Conservation (phyloP, 2,797 vertebrate genomes). For the Neostethus bicornis region DNA sequence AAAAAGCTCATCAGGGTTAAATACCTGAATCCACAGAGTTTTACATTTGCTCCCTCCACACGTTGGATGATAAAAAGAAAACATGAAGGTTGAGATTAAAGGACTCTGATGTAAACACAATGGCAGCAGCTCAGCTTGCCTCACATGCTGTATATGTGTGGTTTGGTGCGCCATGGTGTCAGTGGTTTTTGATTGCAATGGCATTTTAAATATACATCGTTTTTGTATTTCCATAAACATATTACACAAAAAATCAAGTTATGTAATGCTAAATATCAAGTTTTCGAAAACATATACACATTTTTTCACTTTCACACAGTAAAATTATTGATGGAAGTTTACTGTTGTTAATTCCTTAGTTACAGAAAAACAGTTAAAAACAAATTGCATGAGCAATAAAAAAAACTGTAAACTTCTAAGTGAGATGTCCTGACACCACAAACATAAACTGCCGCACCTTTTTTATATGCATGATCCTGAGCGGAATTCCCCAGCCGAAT, state of each 20-base stretch:
- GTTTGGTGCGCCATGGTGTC: constrained; percentile 13
- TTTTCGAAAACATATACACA: too few species aligned
- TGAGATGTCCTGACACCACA: background rate
- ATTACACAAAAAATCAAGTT: background rate
- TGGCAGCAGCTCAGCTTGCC: constrained; percentile 24
- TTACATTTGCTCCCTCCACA: constrained; percentile 37
- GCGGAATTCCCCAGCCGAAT: background rate
- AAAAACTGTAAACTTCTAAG: constrained; percentile 4
- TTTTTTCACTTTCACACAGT: background rate
- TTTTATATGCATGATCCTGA: background rate
- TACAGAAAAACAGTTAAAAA: constrained; percentile 5
- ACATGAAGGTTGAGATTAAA: constrained; percentile 53
- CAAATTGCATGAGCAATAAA: background rate
- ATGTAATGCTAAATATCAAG: too few species aligned
- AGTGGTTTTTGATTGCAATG: background rate
- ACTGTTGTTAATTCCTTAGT: constrained; percentile 1
- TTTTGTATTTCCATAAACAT: background rate
- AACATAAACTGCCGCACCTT: background rate
- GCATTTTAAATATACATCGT: constrained; percentile 2
- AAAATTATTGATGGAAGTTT: background rate
- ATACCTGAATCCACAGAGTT: constrained; percentile 40
- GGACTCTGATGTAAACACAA: constrained; percentile 32
- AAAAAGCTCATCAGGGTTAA: constrained; percentile 40
- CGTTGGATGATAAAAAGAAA: constrained; percentile 46
- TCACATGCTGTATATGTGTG: constrained; percentile 16